Evolutionary conservation across 2,888 invertebrate genomes (phyloP).

Genomic region (Iselma pallidipennis): DNA sequence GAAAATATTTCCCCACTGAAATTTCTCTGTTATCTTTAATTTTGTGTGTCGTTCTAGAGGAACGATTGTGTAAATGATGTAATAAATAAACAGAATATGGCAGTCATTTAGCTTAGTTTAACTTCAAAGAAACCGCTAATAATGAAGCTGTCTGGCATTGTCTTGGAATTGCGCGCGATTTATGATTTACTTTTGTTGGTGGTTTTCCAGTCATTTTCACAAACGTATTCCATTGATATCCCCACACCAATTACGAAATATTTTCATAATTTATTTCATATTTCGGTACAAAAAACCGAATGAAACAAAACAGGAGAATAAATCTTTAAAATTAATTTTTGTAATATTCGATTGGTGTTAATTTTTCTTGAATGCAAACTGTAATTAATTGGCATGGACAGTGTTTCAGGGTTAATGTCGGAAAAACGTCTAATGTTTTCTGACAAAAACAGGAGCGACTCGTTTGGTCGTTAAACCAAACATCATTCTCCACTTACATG

Average conservation of each 20-base stretch:
- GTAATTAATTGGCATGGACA: slow-evolving; percentile 5
- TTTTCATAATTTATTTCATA: background rate
- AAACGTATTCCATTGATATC: background rate
- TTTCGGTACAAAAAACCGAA: background rate
- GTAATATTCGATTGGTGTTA: background rate
- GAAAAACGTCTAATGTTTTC: slow-evolving; percentile 14
- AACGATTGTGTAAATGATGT: slow-evolving; percentile 23
- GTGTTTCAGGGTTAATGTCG: background rate
- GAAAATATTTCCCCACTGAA: slow-evolving; percentile 8
- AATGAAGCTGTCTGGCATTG: slow-evolving; percentile 25
- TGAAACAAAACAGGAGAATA: background rate
- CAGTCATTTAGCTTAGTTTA: slow-evolving; percentile 25
- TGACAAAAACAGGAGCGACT: slow-evolving; percentile 49
- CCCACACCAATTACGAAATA: background rate
- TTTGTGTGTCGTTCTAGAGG: slow-evolving; percentile 10
- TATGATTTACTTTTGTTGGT: slow-evolving; percentile 18
- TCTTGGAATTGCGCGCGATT: slow-evolving; percentile 17
- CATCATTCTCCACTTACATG: slow-evolving; percentile 58
- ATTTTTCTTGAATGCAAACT: background rate
- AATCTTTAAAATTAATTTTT: background rate
- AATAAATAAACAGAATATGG: slow-evolving; percentile 30
- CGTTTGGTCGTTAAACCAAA: slow-evolving; percentile 57
- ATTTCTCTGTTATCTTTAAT: slow-evolving; percentile 25
- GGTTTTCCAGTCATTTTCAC: slow-evolving; percentile 1
- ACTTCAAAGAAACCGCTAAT: slow-evolving; percentile 28